Conservation (phyloP, 1,140 invertebrate genomes). For the Lordiphosa stackelbergi region DNA sequence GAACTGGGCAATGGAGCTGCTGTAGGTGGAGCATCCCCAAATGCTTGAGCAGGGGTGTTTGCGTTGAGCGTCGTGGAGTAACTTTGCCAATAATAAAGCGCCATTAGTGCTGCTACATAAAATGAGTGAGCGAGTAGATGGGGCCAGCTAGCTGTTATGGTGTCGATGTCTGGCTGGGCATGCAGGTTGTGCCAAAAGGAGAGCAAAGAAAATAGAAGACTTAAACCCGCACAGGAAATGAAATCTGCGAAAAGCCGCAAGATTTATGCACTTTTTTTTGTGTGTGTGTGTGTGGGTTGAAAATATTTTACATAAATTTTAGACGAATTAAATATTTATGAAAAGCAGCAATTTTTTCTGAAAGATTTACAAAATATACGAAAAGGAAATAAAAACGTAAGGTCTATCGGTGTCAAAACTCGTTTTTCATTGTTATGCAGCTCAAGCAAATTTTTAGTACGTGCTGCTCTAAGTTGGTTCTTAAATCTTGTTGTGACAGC, state of each 20-base stretch:
- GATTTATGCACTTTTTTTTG: conserved; percentile 8
- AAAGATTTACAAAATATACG: not conserved
- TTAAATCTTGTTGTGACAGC: too few species aligned
- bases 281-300: not conserved
- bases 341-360: not conserved
- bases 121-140: conserved; percentile 26
- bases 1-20: conserved; percentile 9
- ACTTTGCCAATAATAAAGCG: conserved; percentile 72
- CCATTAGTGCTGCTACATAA: conserved; percentile 75
- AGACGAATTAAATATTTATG: too few species aligned
- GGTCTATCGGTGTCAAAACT: too few species aligned
- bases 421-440: too few species aligned
- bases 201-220: conserved; percentile 10
- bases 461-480: too few species aligned
- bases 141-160: conserved; percentile 1
- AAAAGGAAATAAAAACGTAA: conserved; percentile 3
- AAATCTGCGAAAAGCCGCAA: conserved; percentile 7
- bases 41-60: conserved; percentile 28
- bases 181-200: conserved; percentile 8
- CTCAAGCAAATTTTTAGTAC: too few species aligned
- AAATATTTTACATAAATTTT: not conserved
- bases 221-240: conserved; percentile 8
- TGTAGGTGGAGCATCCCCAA: conserved; percentile 18
- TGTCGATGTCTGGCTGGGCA: conserved; percentile 15
- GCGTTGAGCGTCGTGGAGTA: conserved; percentile 27